Evolutionary conservation across 2,797 vertebrate genomes (phyloP), one percentile per base, ranked within the genome.

Genomic region (Poeciliopsis turneri): DNA sequence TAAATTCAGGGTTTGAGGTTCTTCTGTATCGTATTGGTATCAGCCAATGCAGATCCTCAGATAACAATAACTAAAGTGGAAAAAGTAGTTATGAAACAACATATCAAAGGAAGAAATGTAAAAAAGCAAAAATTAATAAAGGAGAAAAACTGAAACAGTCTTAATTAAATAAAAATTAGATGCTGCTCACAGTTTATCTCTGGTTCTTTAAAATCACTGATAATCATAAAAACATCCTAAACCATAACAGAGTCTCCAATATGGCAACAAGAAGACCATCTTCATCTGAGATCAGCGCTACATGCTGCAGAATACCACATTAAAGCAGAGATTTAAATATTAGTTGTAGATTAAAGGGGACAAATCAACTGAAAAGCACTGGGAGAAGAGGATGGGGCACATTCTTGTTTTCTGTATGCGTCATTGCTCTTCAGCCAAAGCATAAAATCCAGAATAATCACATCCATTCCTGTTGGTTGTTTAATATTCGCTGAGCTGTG

Each of bases 371-470:
- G 59, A 59, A 43, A 36, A 73, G 30, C 39, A 76, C 4, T n/a
- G 1, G 73, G 25, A 55, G 71, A 57, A 15, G 53, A 66, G 15
- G 46, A 76, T 9, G 30, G 53, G 1, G 72, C 1, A 45, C 72
- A 76, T 49, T 53, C 76, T 49, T 30, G 55, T 77, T 85, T 75
- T 72, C 76, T 82, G 68, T 78, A 80, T 80, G 43, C n/a, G 0
- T 74, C 46, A 55, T 82, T 43, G 72, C 30, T 75, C 80, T 74
- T 83, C 72, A 75, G 66, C 77, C 75, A 36, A 78, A 80, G 76
- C 79, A 74, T 82, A 64, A 81, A 76, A 78, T 84, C 86, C 77
- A 72, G 84, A 89, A 91, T 89, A 89, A 88, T 88, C 76, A 25
- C 72, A 3, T 90, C 82, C 86, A 78, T 86, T 89, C 41, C 86